Base-by-base conservation (phyloP, 2,888 invertebrate species). In the Ophonus ardosiacus region DNA sequence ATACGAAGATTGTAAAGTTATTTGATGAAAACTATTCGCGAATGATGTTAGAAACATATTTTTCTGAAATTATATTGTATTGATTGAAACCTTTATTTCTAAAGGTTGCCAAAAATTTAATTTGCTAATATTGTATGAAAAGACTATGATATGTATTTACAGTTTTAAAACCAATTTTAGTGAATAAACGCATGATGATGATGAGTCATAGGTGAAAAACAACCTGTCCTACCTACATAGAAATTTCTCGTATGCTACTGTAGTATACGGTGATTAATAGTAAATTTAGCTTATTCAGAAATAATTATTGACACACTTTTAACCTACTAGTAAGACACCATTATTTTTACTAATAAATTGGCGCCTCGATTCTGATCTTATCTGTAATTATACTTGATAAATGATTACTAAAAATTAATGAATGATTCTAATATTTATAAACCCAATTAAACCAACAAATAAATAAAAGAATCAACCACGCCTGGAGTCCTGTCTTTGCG, bases 231-330 rank as follows among this genome's bases (percentile, higher is more conserved):
- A 51, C 43, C 43, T 51, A 51, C 43, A 51, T 51, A 51, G 3
- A 51, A 51, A 51, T 51, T 51, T 51, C 43, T 15, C 8, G 7
- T 15, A 15, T 18, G 18, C 63, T 63, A 21, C 21, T 24, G 18
- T 8, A 3, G 21, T 63, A 13, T 63, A 63, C 13, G n/a, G 68
- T 68, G 68, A 68, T 68, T 68, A 68, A 68, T 68, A 68, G 68
- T n/a, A 68, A 68, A 68, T 68, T 38, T 68, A 68, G 68, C 68
- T 0, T 68, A 68, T 68, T 31, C 38, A 68, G 68, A 68, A 68
- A 68, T 68, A 68, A 68, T 68, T 68, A 68, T 68, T 68, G 68
- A 68, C 68, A 68, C 68, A 68, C 68, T 68, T 68, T 68, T 68
- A 68, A 68, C 68, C 24, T 68, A n/a, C 68, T 31, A 68, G 68